These are phyloP conservation scores for Pristionchus exspectatus DNA, from an alignment of 2,888 invertebrate genomes.

Conservation along the genomic window DNA sequence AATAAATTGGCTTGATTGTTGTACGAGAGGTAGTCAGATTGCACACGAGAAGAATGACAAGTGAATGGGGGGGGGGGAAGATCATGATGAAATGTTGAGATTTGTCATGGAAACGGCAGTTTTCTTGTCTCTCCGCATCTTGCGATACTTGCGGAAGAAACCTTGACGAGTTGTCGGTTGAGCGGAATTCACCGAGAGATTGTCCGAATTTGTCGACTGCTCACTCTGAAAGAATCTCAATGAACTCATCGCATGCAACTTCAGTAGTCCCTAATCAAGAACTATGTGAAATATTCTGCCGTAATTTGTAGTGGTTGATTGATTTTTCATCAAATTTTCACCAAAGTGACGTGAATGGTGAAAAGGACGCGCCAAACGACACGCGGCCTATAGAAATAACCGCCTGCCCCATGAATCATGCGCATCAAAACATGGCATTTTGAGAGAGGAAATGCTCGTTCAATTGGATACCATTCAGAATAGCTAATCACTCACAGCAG, in stretches of 20 bases:
- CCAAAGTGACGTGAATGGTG: background rate
- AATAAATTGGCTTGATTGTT: conserved; percentile 13
- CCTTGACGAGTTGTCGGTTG: conserved; percentile 38
- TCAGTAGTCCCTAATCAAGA: background rate
- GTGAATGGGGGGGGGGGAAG: background rate
- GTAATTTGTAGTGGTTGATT: background rate
- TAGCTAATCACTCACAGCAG: conserved; percentile 8
- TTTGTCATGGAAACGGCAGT: conserved; percentile 52
- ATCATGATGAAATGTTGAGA: conserved; percentile 40
- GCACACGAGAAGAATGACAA: background rate
- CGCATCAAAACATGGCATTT: background rate
- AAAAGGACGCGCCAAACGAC: too few species aligned
- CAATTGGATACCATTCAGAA: background rate
- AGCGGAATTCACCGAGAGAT: conserved; percentile 25
- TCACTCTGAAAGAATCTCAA: conserved; percentile 41
- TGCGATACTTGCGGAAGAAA: conserved; percentile 54
- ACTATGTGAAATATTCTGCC: background rate
- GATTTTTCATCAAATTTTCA: too few species aligned
- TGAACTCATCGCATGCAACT: background rate
- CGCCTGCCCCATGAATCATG: background rate
- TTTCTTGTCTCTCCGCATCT: conserved; percentile 53
- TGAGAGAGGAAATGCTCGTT: background rate
- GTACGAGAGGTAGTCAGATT: conserved; percentile 21
- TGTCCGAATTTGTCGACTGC: conserved; percentile 46
- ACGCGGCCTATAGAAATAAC: too few species aligned